Percentiles rank a stretch among this genome's conserved stretches.
Evolutionary conservation across 1,140 invertebrate genomes (phyloP).

Genomic region (Macrobrachium nipponense): DNA sequence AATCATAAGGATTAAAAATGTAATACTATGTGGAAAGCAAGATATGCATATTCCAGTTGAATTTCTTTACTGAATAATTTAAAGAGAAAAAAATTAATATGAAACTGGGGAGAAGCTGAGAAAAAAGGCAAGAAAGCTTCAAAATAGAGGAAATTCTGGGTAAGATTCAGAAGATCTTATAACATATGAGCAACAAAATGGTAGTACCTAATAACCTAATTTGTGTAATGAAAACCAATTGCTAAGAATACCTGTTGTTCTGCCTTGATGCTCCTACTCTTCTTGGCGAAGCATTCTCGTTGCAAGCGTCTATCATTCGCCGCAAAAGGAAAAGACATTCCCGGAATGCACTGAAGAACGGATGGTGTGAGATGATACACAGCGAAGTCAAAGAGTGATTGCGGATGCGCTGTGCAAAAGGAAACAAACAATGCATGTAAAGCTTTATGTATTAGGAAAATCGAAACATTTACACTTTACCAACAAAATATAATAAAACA

Average conservation of each 20-base stretch:
- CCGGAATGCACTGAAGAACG: constrained; percentile 97
- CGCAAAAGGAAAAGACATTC: constrained; percentile 96
- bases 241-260: constrained; percentile 77
- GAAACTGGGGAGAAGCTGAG: too few species aligned
- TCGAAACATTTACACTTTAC: background rate
- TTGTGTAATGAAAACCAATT: background rate
- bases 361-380: constrained; percentile 98
- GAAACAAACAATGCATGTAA: background rate
- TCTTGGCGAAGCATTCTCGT: constrained; percentile 89
- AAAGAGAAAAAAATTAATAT: too few species aligned
- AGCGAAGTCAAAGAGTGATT: constrained; percentile 96
- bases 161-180: too few species aligned
- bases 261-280: constrained; percentile 90
- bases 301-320: constrained; percentile 95
- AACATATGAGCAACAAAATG: background rate
- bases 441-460: background rate
- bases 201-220: background rate
- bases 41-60: too few species aligned
- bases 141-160: too few species aligned
- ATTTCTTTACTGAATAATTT: too few species aligned
- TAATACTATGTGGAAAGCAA: too few species aligned
- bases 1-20: too few species aligned
- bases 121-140: too few species aligned
- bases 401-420: constrained; percentile 76
- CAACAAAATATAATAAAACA: too few species aligned